These are phyloP conservation scores for Sebastes matsubarae DNA, from an alignment of 2,797 vertebrate genomes.

Conservation along the genomic window DNA sequence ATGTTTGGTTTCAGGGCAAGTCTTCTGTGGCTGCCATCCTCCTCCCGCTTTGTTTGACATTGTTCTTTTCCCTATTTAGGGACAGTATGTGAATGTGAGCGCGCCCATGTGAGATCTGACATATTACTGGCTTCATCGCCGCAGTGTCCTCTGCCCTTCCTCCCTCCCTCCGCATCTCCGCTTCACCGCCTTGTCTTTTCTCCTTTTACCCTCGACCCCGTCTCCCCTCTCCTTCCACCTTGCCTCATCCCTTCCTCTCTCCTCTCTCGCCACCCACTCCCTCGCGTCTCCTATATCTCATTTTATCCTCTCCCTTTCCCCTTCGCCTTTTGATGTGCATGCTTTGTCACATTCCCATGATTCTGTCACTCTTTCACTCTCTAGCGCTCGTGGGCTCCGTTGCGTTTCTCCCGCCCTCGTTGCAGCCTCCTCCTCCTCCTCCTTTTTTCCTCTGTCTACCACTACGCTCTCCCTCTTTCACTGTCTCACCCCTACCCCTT, in stretches of 20 bases:
- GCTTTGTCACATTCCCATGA: slow-evolving; percentile 74
- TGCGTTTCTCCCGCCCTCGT: slow-evolving; percentile 52
- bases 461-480: slow-evolving; percentile 35
- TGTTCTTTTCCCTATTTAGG: slow-evolving; percentile 28
- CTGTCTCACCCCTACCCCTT: slow-evolving; percentile 8
- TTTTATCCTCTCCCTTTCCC: slow-evolving; percentile 25
- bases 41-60: slow-evolving; percentile 32
- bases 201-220: slow-evolving; percentile 34
- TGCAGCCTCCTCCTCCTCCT: slow-evolving; percentile 46
- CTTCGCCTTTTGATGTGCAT: slow-evolving; percentile 58
- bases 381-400: slow-evolving; percentile 43
- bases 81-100: slow-evolving; percentile 32
- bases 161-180: not conserved
- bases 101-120: slow-evolving; percentile 64
- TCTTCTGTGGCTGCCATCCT: not conserved
- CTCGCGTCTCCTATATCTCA: slow-evolving; percentile 21
- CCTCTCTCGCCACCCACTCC: slow-evolving; percentile 15
- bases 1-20: slow-evolving; percentile 1
- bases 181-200: slow-evolving; percentile 36
- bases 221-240: slow-evolving; percentile 34
- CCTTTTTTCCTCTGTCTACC: slow-evolving; percentile 23
- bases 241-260: slow-evolving; percentile 20
- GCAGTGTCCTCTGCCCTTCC: slow-evolving; percentile 74
- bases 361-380: slow-evolving; percentile 67
- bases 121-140: slow-evolving; percentile 65